Base-by-base conservation (phyloP, 2,113 vertebrate genomes). In the Podarcis raffonei region DNA sequence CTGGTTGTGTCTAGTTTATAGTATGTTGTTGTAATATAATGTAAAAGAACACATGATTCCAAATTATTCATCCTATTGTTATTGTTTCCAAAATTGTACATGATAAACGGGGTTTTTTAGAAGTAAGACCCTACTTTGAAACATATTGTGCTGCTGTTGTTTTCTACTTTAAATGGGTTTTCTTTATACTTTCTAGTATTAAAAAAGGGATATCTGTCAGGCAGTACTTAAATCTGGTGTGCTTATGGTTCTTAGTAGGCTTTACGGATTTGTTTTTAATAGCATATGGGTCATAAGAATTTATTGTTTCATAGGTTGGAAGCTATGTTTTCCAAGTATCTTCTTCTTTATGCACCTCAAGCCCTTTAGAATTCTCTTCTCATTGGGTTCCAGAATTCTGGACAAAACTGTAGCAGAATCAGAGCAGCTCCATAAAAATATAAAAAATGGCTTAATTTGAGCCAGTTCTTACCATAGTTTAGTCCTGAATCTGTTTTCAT, bases 31-130 rank as follows among this genome's bases (percentile, higher is more conserved):
- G 1, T 66, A 75, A 35, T 93, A 69, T 42, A 93, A 93, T 91
- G 95, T 66, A 66, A 66, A 66, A 66, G 65, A 95, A 94, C 88
- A 94, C 92, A 93, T 91, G 69, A 84, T 91, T 97, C 95, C 92
- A 93, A 90, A 92, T 93, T 88, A 92, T 80, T 94, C 0, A 0
- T 92, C 83, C 62, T 85, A 94, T 94, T 96, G 94, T 95, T 96
- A 95, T 95, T 95, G 92, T 94, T 94, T 92, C 83, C n/a, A 23
- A 74, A 74, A 72, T 23, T 35, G 39, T 95, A 85, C 3, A 0
- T 94, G 94, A 81, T 94, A 94, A 94, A 92, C 92, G 48, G 93
- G 94, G 82, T 81, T 6, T 85, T 95, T 94, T 25, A 32, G 86
- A 95, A 80, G 84, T 90, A 89, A 76, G 94, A 85, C 88, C 0